These are phyloP conservation scores for Engraulis encrasicolus DNA, from an alignment of 2,113 vertebrate species.

Conservation along the genomic window DNA sequence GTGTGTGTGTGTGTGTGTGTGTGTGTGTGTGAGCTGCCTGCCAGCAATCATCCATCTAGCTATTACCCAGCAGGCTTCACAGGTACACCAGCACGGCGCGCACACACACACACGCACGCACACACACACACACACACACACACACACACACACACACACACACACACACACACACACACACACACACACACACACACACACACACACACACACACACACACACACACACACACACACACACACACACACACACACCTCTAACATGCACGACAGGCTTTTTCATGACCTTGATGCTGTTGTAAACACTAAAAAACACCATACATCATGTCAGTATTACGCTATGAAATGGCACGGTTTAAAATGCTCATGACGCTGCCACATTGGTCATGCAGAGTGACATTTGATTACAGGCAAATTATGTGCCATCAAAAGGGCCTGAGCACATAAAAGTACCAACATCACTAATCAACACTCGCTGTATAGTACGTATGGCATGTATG, in stretches of 20 bases:
- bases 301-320: background rate
- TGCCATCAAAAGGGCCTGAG: background rate
- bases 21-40: slow-evolving; percentile 55
- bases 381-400: background rate
- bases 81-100: background rate
- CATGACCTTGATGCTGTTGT: background rate
- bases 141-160: background rate
- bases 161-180: background rate
- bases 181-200: background rate
- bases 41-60: slow-evolving; percentile 58
- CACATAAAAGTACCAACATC: background rate
- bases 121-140: background rate
- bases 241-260: background rate
- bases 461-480: background rate
- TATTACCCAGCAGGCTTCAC: slow-evolving; percentile 10
- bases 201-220: background rate
- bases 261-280: background rate
- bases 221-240: background rate
- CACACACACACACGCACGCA: too few species aligned
- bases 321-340: background rate
- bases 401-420: background rate
- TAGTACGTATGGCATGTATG: too few species aligned
- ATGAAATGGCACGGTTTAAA: background rate
- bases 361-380: background rate
- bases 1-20: too few species aligned